Evolutionary conservation across 37 sponge, comb jelly and placozoan species (phyloP).

Genomic region (Cladorhizidae sp.): DNA sequence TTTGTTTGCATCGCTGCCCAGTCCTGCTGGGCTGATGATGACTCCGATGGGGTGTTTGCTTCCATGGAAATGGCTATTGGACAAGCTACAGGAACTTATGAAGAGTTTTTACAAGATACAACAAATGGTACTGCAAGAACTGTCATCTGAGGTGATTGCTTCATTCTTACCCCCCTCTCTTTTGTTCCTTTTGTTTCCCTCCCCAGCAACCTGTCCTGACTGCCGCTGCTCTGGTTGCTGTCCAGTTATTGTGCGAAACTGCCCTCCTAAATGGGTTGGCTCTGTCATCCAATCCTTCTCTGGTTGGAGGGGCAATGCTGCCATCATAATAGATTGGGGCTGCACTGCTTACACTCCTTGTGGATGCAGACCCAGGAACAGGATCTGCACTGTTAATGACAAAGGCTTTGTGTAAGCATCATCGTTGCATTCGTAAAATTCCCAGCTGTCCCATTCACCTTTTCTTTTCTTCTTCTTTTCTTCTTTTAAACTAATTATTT

Average conservation of each 20-base stretch:
- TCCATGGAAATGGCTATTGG: background rate
- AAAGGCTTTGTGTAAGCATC: constrained; percentile 26
- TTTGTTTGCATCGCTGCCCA: background rate
- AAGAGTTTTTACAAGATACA: background rate
- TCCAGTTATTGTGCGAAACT: constrained; percentile 20
- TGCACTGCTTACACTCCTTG: background rate
- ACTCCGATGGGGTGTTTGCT: background rate
- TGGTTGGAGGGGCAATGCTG: constrained; percentile 47
- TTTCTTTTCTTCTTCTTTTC: background rate
- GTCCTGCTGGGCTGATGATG: background rate
- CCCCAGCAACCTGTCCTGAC: background rate
- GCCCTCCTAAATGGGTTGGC: constrained; percentile 18
- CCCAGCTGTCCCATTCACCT: background rate
- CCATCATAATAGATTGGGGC: constrained; percentile 45
- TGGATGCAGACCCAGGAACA: background rate
- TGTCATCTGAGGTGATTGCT: background rate
- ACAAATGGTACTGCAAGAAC: background rate
- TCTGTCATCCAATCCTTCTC: constrained; percentile 36
- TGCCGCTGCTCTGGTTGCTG: constrained; percentile 23
- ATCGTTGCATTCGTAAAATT: background rate
- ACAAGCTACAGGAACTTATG: background rate
- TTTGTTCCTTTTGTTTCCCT: too few species aligned
- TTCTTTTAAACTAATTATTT: too few species aligned
- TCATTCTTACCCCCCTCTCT: background rate
- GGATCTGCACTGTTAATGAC: constrained; percentile 12